Conservation (phyloP, 2,113 vertebrate genomes). For the Burhinus oedicnemus region DNA sequence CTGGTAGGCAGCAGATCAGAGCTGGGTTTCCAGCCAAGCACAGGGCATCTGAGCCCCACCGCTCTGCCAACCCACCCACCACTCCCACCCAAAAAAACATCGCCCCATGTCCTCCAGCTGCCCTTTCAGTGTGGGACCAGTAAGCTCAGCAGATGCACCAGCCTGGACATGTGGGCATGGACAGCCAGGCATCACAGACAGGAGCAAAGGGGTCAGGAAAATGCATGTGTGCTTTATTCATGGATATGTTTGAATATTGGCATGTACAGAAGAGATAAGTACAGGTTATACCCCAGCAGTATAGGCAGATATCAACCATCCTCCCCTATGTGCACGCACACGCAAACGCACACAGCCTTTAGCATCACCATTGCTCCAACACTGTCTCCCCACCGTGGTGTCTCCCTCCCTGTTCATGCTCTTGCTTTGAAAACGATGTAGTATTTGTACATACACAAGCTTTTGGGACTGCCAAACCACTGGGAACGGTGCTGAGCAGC, state of each 20-base stretch:
- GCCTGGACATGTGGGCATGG: accelerated
- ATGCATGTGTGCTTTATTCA: constrained; percentile 71
- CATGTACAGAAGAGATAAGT: constrained; percentile 57
- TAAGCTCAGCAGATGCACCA: not conserved
- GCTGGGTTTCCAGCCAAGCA: not conserved
- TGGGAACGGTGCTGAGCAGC: not conserved
- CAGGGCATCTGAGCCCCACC: accelerated
- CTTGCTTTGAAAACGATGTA: accelerated
- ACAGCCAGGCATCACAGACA: accelerated
- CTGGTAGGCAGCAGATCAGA: not conserved
- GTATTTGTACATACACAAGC: not conserved
- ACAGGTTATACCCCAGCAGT: not conserved
- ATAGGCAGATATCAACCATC: not conserved
- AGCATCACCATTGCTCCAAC: not conserved
- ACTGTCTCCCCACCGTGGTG: accelerated
- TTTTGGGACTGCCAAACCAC: not conserved
- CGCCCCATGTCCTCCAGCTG: not conserved
- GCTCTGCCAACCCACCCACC: accelerated
- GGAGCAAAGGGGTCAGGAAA: constrained; percentile 5
- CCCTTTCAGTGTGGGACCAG: accelerated
- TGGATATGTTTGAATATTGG: constrained; percentile 53
- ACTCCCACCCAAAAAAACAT: accelerated
- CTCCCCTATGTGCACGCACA: accelerated
- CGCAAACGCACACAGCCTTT: not conserved
- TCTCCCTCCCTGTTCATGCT: not conserved